Base-by-base conservation (phyloP, 2,888 invertebrate species). In the Mimachlamys varia region DNA sequence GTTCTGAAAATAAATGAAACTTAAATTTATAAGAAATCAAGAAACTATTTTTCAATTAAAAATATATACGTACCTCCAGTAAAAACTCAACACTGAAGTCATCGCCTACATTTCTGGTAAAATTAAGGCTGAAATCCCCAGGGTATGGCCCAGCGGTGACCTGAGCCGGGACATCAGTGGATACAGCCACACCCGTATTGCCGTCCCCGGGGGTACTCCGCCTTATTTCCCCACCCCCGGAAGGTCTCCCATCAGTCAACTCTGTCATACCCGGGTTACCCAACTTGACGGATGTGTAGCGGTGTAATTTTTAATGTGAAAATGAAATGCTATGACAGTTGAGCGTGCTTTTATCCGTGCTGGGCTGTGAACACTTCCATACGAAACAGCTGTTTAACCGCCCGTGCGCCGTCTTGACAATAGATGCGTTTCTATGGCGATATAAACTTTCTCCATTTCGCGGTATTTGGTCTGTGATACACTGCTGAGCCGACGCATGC, bases 71-170 rank as follows among this genome's bases (percentile, higher is more conserved):
- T 76, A 94, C 94, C 91, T 94, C 91, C 7, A 94, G 38, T 17
- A 91, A 89, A 53, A 62, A 90, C 12, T 89, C 89, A 17, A 91
- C 89, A 15, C 44, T 50, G 15, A 89, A 90, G 7, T 89, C 90
- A 62, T 94, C 94, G 4, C 53, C 13, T 10, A 92, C 88, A 62
- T 92, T 91, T 38, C 91, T 58, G 13, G 92, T 93, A 44, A 94
- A 92, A 76, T 76, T 76, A 22, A 76, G 76, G 44, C 89, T 89
- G 44, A 94, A 90, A 12, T 92, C 91, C 22, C 91, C 92, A 10
- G 93, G 92, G 88, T 92, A 93, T 15, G 94, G 94, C 53, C 94
- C 94, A 22, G 91, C 92, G 1, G 89, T 90, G 33, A 87, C 88
- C 13, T 89, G 88, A 76, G 91, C 87, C 13, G 94, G 94, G 17